These are phyloP conservation scores for Notiomystis cincta DNA, from an alignment of 2,113 vertebrate genomes.

Conservation along the genomic window DNA sequence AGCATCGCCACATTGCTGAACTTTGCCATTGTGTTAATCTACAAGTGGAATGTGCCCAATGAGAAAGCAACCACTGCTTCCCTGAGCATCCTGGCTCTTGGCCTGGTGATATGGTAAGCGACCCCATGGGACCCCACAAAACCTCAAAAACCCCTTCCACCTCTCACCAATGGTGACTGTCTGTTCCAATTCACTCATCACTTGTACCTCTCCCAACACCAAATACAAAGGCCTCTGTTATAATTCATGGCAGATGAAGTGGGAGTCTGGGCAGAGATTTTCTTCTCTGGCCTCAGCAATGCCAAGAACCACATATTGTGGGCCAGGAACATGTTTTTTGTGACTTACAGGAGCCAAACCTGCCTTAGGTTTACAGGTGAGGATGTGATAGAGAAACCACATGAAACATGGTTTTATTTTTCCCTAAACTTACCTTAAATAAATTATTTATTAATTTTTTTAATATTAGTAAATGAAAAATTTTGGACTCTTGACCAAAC, in stretches of 20 bases:
- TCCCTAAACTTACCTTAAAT: not conserved
- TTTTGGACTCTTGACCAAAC: not conserved
- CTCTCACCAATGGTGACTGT: not conserved
- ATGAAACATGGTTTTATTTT: not conserved
- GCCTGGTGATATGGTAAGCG: conserved; percentile 74
- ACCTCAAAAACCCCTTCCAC: not conserved
- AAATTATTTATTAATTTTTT: not conserved
- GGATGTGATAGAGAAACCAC: not conserved
- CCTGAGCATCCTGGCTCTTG: conserved; percentile 75
- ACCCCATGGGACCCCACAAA: fast-evolving
- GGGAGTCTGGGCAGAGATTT: not conserved
- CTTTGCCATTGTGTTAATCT: conserved; percentile 72
- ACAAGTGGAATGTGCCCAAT: conserved; percentile 60
- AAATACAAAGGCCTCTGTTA: not conserved
- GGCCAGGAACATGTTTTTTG: not conserved
- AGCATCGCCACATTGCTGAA: conserved; percentile 80
- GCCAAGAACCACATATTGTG: not conserved
- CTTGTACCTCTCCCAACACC: not conserved
- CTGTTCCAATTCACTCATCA: not conserved
- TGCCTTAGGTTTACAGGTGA: not conserved
- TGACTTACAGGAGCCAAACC: not conserved
- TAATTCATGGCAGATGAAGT: not conserved
- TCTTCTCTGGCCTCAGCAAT: not conserved
- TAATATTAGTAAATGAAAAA: not conserved
- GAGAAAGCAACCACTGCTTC: conserved; percentile 69